Evolutionary conservation across 2,113 vertebrate genomes (phyloP).

Genomic region (Lamprologus lemairii): DNA sequence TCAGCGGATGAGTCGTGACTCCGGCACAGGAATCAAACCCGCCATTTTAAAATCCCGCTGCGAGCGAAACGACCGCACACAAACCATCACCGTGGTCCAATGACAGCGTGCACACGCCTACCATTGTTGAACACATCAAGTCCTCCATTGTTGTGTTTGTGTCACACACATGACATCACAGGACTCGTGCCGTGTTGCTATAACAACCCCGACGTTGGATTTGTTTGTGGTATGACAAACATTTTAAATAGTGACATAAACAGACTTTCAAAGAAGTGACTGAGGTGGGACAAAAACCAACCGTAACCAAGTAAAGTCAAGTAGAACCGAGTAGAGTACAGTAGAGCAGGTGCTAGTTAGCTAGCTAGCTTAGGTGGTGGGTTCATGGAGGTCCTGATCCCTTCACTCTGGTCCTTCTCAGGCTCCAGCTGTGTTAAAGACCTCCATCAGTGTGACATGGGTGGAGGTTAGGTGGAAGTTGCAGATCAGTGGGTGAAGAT

Average conservation of each 20-base stretch:
- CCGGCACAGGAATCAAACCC: rapidly evolving
- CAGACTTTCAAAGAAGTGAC: not conserved
- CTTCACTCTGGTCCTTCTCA: not conserved
- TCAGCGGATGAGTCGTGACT: not conserved
- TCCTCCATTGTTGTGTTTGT: not conserved
- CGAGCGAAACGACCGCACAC: rapidly evolving
- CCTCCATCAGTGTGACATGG: not conserved
- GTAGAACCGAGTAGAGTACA: not conserved
- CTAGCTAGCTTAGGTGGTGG: not conserved
- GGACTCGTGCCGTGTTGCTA: not conserved
- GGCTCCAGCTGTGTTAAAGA: not conserved
- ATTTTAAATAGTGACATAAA: not conserved
- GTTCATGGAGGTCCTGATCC: not conserved
- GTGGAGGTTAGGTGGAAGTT: not conserved
- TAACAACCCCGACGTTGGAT: rapidly evolving
- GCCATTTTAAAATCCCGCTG: rapidly evolving
- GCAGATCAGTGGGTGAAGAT: not conserved
- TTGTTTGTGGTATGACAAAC: not conserved
- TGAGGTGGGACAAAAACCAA: not conserved
- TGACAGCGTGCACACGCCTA: not conserved
- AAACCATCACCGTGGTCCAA: not conserved
- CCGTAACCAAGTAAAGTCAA: not conserved
- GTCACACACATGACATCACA: not conserved
- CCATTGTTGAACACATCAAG: rapidly evolving
- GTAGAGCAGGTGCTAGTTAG: not conserved